Evolutionary conservation across 2,888 invertebrate genomes (phyloP).

Genomic region (Drosophila paramelanica): DNA sequence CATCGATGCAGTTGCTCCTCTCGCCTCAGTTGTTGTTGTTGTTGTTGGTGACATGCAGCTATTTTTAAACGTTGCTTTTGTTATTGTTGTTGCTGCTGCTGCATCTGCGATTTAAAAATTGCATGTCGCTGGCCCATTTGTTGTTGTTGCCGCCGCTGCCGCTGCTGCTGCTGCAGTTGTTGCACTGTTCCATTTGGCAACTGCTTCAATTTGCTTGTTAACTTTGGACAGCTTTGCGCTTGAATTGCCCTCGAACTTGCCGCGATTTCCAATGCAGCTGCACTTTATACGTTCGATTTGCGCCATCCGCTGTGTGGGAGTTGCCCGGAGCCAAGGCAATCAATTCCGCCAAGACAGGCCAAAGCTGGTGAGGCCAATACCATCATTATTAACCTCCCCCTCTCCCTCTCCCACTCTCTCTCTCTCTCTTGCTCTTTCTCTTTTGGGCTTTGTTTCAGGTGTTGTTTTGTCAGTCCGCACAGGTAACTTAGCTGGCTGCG

Average conservation of each 20-base stretch:
- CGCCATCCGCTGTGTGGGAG: slow-evolving; percentile 52
- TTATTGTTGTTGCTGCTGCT: slow-evolving; percentile 39
- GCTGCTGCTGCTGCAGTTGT: slow-evolving; percentile 20
- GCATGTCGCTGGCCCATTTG: slow-evolving; percentile 69
- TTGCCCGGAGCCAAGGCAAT: slow-evolving; percentile 48
- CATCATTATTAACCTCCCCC: slow-evolving; percentile 33
- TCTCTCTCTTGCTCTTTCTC: neutral
- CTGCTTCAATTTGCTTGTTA: slow-evolving; percentile 48
- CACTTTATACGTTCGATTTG: slow-evolving; percentile 44
- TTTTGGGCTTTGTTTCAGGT: slow-evolving; percentile 45
- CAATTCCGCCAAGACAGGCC: slow-evolving; percentile 57
- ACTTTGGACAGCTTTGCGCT: slow-evolving; percentile 69
- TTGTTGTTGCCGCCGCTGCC: slow-evolving; percentile 34
- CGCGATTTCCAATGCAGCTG: slow-evolving; percentile 47
- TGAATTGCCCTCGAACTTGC: slow-evolving; percentile 67
- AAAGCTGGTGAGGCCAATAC: slow-evolving; percentile 38
- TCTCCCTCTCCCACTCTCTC: neutral
- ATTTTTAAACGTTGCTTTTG: slow-evolving; percentile 67
- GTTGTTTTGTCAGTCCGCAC: slow-evolving; percentile 55
- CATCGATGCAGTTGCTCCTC: slow-evolving; percentile 48
- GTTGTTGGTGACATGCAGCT: slow-evolving; percentile 68
- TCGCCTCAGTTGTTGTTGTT: slow-evolving; percentile 30
- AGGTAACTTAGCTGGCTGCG: slow-evolving; percentile 63
- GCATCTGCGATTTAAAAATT: slow-evolving; percentile 65
- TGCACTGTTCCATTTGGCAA: slow-evolving; percentile 28